Evolutionary conservation across 2,113 vertebrate genomes (phyloP).

Genomic region (Clarias magur): DNA sequence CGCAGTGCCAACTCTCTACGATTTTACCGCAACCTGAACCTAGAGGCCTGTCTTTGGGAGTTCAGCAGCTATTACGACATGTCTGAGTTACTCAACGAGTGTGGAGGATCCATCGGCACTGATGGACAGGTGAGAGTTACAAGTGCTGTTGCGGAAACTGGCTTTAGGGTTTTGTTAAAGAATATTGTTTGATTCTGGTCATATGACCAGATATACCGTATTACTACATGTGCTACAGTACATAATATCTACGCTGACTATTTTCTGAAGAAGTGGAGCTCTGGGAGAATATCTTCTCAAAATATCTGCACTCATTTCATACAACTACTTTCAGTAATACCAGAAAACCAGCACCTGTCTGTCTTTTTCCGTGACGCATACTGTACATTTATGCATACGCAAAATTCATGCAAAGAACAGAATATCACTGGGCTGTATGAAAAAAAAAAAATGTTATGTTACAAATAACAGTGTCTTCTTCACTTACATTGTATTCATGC

Average conservation of each 20-base stretch:
- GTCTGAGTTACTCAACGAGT: conserved; percentile 77
- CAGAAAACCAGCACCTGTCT: too few species aligned
- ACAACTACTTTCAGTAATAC: too few species aligned
- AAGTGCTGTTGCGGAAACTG: not conserved
- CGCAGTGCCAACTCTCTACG: conserved; percentile 74
- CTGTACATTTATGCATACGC: too few species aligned
- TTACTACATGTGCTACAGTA: not conserved
- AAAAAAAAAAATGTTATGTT: too few species aligned
- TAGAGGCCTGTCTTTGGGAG: conserved; percentile 86
- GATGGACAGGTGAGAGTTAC: conserved; percentile 77
- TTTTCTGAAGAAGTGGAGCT: not conserved
- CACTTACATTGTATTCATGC: not conserved
- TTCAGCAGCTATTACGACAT: conserved; percentile 85
- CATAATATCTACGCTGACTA: not conserved
- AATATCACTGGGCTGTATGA: too few species aligned
- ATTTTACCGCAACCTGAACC: conserved; percentile 82
- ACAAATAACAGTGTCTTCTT: too few species aligned
- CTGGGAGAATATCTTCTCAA: not conserved
- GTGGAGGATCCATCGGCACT: conserved; percentile 73
- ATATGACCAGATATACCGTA: too few species aligned
- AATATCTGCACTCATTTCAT: not conserved
- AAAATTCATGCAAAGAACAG: too few species aligned
- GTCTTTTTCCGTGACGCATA: too few species aligned
- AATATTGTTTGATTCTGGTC: not conserved
- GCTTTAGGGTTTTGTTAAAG: not conserved